Evolutionary conservation across 2,888 invertebrate species (phyloP).

Genomic region (Selenia dentaria): DNA sequence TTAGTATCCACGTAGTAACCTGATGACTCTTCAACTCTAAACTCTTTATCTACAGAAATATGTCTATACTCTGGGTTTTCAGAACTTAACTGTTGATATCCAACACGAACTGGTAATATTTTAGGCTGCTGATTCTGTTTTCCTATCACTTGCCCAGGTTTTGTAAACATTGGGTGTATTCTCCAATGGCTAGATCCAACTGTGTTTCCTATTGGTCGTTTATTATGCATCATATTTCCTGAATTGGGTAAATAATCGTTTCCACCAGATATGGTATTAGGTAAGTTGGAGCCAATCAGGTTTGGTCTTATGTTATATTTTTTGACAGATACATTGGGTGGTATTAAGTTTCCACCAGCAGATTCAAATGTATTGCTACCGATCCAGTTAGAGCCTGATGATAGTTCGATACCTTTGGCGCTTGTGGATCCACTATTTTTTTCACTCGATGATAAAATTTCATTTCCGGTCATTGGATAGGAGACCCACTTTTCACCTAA

Average conservation of each 20-base stretch:
- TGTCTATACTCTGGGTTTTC: not conserved
- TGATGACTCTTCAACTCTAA: not conserved
- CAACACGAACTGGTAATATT: not conserved
- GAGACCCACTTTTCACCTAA: not conserved
- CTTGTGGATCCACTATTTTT: too few species aligned
- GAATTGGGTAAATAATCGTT: not conserved
- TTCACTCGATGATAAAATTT: too few species aligned
- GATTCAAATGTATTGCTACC: not conserved
- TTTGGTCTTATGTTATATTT: too few species aligned
- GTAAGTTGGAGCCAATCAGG: too few species aligned
- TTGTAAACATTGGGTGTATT: not conserved
- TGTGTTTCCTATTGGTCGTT: not conserved
- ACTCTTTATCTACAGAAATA: not conserved
- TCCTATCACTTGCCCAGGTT: not conserved
- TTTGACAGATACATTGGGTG: not conserved
- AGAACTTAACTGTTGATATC: not conserved
- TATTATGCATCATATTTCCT: not conserved
- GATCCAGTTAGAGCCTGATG: not conserved
- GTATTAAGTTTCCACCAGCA: not conserved
- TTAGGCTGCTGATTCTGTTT: not conserved
- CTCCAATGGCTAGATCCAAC: not conserved
- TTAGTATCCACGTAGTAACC: not conserved
- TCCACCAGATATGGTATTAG: not conserved
- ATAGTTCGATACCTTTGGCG: not conserved
- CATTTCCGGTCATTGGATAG: too few species aligned